Conservation (phyloP, 2,888 invertebrate genomes). For the Lycia hirtaria region DNA sequence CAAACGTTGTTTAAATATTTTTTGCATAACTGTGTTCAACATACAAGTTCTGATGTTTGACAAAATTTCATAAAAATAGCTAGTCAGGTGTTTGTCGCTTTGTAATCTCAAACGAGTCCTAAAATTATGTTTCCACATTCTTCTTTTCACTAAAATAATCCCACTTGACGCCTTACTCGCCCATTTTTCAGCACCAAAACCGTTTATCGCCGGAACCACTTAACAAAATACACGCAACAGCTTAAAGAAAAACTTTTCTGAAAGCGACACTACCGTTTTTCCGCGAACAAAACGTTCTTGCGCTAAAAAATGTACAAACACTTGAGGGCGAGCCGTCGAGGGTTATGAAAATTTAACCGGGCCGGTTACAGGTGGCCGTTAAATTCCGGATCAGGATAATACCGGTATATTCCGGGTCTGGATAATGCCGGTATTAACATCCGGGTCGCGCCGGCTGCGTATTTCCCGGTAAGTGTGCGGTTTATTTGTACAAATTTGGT, state of each 20-base stretch:
- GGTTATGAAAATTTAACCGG: conserved; percentile 70
- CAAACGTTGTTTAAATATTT: too few species aligned
- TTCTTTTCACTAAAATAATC: conserved; percentile 10
- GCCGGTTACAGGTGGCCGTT: conserved; percentile 76
- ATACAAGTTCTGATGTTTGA: too few species aligned
- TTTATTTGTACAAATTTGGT: conserved; percentile 22
- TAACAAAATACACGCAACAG: conserved; percentile 29
- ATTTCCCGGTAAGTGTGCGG: conserved; percentile 29
- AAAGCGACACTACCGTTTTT: conserved; percentile 30
- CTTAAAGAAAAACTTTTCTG: conserved; percentile 32
- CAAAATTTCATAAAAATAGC: too few species aligned
- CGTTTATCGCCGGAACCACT: conserved; percentile 40
- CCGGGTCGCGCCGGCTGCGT: conserved; percentile 41
- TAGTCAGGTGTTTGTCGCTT: too few species aligned
- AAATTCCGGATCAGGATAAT: conserved; percentile 66
- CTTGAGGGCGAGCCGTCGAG: conserved; percentile 55
- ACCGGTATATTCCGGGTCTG: conserved; percentile 52
- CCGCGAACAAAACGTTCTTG: conserved; percentile 36
- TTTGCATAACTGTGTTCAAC: too few species aligned
- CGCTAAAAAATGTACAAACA: conserved; percentile 65
- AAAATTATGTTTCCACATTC: conserved; percentile 5
- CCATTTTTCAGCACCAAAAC: conserved; percentile 22
- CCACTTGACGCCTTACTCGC: conserved; percentile 14
- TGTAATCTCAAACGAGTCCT: not conserved
- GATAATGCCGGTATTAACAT: conserved; percentile 58